phyloP scores from a whole-genome alignment of 1,140 invertebrate species.

The Drosophila dunni region DNA sequence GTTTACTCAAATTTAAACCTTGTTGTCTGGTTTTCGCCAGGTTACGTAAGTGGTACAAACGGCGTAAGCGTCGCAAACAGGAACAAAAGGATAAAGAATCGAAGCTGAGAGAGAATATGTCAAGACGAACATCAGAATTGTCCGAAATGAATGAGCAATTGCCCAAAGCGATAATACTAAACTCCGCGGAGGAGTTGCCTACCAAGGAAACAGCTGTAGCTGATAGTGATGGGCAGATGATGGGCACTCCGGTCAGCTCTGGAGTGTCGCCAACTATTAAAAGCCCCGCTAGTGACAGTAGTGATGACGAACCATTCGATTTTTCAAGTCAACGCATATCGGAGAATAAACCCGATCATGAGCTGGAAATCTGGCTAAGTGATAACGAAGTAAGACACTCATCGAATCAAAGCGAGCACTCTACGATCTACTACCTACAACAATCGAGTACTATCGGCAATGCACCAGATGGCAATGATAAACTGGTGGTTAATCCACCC shows the following conservation, averaged over 20 bases:
- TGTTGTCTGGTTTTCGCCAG: background rate
- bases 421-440: background rate
- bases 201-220: too few species aligned
- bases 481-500: background rate
- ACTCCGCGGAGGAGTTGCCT: too few species aligned
- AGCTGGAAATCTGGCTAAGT: conserved; percentile 2
- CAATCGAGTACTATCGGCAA: background rate
- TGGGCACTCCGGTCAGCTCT: too few species aligned
- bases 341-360: background rate
- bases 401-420: background rate
- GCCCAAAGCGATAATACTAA: background rate
- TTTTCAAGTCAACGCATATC: background rate
- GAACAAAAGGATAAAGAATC: background rate
- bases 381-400: background rate
- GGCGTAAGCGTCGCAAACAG: background rate
- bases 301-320: background rate
- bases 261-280: too few species aligned
- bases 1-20: background rate
- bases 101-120: background rate
- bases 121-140: background rate
- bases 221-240: too few species aligned
- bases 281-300: background rate
- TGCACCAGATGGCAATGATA: background rate
- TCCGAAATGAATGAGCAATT: conserved; percentile 4
- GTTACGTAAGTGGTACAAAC: background rate